Evolutionary conservation across 2,888 invertebrate species (phyloP).

Genomic region (Xanthia icteritia): DNA sequence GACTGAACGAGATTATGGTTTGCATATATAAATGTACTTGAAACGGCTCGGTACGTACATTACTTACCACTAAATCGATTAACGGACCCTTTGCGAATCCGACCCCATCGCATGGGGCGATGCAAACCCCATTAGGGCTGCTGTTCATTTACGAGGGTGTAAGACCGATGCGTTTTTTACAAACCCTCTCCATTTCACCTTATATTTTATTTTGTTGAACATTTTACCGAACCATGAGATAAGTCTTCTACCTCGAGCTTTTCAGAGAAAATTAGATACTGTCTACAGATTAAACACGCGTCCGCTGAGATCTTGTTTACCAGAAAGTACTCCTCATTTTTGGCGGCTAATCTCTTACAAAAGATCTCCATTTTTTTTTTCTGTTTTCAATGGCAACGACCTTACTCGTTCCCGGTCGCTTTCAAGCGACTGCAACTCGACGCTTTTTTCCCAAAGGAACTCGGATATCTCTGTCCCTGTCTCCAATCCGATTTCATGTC

Average conservation of each 20-base stretch:
- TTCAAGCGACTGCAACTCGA: constrained; percentile 66
- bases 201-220: constrained; percentile 50
- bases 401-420: constrained; percentile 75
- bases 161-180: constrained; percentile 53
- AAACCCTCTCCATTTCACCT: constrained; percentile 38
- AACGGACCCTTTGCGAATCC: constrained; percentile 67
- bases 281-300: constrained; percentile 59
- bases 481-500: constrained; percentile 79
- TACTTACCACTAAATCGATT: constrained; percentile 69
- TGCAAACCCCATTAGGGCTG: constrained; percentile 71
- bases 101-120: constrained; percentile 68
- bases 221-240: constrained; percentile 35
- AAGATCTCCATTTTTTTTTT: constrained; percentile 78
- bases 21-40: constrained; percentile 24
- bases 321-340: constrained; percentile 70
- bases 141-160: constrained; percentile 68
- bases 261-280: constrained; percentile 60
- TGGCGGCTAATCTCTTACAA: constrained; percentile 77
- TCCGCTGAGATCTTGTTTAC: constrained; percentile 63
- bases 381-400: constrained; percentile 85
- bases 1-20: neutral
- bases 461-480: constrained; percentile 76
- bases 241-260: constrained; percentile 39
- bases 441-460: constrained; percentile 75
- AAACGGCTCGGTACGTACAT: constrained; percentile 42